Evolutionary conservation across 2,113 vertebrate genomes (phyloP).

Genomic region (Istiophorus platypterus): DNA sequence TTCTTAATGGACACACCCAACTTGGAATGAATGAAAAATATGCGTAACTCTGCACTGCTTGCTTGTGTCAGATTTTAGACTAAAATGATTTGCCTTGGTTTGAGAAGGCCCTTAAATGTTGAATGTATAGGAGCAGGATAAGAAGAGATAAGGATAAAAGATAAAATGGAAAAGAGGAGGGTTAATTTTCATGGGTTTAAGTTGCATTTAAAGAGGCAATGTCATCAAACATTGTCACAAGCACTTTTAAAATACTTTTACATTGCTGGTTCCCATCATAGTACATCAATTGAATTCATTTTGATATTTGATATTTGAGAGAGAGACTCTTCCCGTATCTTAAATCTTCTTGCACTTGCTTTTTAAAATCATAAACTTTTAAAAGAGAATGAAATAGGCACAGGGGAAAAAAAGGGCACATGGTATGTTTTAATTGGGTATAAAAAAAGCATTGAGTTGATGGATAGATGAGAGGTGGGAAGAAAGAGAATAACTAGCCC

Average conservation of each 20-base stretch:
- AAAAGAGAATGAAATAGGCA: conserved; percentile 9
- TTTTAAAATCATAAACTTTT: no score
- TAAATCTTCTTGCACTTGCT: no score
- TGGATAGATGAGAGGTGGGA: conserved; percentile 20
- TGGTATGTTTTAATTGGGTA: conserved; percentile 50
- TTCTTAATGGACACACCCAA: neutral
- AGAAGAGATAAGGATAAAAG: neutral
- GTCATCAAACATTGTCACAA: neutral
- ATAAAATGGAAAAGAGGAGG: neutral
- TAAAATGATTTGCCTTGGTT: neutral
- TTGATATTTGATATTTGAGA: neutral
- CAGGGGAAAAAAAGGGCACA: conserved; percentile 14
- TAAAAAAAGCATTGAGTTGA: conserved; percentile 47
- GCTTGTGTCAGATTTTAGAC: neutral
- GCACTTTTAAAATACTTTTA: neutral
- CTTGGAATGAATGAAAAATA: neutral
- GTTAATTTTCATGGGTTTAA: neutral
- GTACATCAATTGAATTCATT: neutral
- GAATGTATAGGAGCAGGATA: neutral
- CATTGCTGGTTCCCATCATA: neutral
- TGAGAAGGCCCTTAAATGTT: neutral
- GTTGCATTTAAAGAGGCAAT: neutral
- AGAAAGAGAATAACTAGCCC: conserved; percentile 3
- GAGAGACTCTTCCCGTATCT: no score
- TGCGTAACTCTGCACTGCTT: neutral